Evolutionary conservation across 1,140 invertebrate genomes (phyloP), one percentile per base, ranked within the genome.

Genomic region (Bombus sibiricus): DNA sequence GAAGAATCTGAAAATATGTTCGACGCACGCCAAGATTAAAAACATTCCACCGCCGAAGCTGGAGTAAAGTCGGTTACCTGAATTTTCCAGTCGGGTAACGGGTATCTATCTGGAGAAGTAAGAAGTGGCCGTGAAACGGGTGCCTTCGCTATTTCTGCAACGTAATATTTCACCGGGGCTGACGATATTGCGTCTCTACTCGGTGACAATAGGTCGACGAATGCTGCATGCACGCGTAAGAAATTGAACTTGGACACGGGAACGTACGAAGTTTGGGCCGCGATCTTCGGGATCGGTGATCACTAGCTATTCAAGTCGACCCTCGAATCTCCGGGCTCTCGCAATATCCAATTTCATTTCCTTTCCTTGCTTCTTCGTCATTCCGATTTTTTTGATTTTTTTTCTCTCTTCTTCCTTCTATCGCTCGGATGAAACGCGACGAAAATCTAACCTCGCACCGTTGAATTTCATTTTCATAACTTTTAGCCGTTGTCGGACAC

Each of bases 391-490:
- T 5, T 62, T 37, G 2, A 12, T n/a, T n/a, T 5, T 39, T 39
- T 39, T 41, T 18, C n/a, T 10, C 15, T 8, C n/a, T 8, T 37
- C 34, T n/a, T 15, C 53, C 25, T 41, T 2, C 69, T 25, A 53
- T n/a, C 8, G 10, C 5, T 53, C 37, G 69, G 12, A 13, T 0
- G 12, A n/a, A 15, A 64, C 69, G 18, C 43, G 57, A 77, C 41
- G 37, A 53, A 53, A 6, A 41, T 41, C 18, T 32, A 57, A 22
- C 43, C 22, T 41, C 34, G 22, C 10, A 28, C n/a, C 62, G 39
- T 69, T 41, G 28, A 77, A 32, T 83, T 77, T 25, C 37, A 57
- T 69, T 77, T 77, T 77, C 74, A 74, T 74, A 64, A 82, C 53
- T 62, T 64, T 74, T 8, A 53, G 6, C 18, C 47, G 47, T 53